Percentiles rank a stretch among this genome's conserved stretches.
Conservation (phyloP, 2,888 invertebrate species). For the Ferdinandea cuprea region DNA sequence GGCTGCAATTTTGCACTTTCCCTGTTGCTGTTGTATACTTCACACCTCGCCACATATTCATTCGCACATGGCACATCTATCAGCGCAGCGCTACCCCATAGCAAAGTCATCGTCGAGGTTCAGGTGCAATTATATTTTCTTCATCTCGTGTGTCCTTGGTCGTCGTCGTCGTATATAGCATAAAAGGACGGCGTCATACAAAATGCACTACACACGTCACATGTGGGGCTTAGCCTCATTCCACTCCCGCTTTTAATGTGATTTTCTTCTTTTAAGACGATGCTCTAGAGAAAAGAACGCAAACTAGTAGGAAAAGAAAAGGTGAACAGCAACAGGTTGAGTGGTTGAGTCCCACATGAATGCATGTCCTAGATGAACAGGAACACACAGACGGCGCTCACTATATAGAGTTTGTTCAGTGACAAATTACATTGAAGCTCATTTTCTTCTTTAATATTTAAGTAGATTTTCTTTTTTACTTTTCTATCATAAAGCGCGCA, state of each 20-base stretch:
- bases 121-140: constrained; percentile 68
- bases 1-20: constrained; percentile 68
- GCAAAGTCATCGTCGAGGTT: constrained; percentile 30
- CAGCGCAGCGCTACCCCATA: too few relatives aligned
- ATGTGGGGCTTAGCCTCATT: constrained; percentile 37
- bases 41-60: constrained; percentile 47
- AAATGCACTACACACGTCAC: constrained; percentile 62
- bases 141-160: constrained; percentile 55
- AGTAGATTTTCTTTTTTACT: constrained; percentile 48
- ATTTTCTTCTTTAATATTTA: constrained; percentile 69
- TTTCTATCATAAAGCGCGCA: constrained; percentile 5
- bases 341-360: not conserved
- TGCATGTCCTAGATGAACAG: constrained; percentile 44
- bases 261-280: constrained; percentile 65
- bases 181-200: constrained; percentile 46
- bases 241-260: constrained; percentile 59
- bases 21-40: constrained; percentile 66
- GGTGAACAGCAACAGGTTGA: constrained; percentile 60
- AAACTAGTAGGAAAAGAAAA: constrained; percentile 37
- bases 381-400: not conserved
- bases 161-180: not conserved
- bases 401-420: constrained; percentile 51
- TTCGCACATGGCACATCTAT: not conserved
- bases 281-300: constrained; percentile 33
- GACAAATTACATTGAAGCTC: constrained; percentile 71